Base-by-base conservation (phyloP, 2,888 invertebrate genomes). In the Lasioglossum calceatum region DNA sequence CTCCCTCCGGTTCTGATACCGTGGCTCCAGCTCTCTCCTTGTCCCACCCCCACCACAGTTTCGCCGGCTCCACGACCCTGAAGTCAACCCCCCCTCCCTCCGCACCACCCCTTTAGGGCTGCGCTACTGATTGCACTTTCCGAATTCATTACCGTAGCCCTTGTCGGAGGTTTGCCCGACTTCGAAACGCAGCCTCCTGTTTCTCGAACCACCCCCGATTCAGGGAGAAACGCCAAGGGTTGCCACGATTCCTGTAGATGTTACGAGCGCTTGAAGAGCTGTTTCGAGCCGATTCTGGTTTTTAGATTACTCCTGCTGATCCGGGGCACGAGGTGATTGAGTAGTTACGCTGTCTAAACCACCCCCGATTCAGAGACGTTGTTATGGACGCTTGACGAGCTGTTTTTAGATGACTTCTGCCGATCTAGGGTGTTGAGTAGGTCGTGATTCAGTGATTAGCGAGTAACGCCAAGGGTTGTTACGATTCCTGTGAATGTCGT, bases 71-170 rank as follows among this genome's bases (percentile, higher is more conserved):
- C 88, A 81, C 88, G 87, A 89, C 85, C 84, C 90, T 79, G 54
- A 78, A 86, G 83, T 84, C 86, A 82, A 79, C 12, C 58, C 82
- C 84, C 32, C 1, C 10, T 27, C 32, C 80, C 80, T 82, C 79
- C 85, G 39, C 23, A 54, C 27, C 82, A 0, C 82, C 73, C 76
- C 82, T 39, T 8, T 61, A 78, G 75, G 79, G 85, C 85, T 75
- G 44, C 78, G 90, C 93, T 93, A 93, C 94, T 94, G 95, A 95
- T 95, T 94, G 94, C 94, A 94, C 93, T 94, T 94, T 93, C 92
- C 92, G 92, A 94, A 94, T 94, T 94, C 95, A 95, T 94, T 94
- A 93, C 92, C 87, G 82, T 64, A 78, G 88, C 85, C 87, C 90
- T 91, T 91, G 91, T 91, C 88, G 88, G 91, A 90, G 91, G 91